These are phyloP conservation scores for Leptarthrus brevirostris DNA, from an alignment of 2,888 invertebrate genomes.

Conservation along the genomic window DNA sequence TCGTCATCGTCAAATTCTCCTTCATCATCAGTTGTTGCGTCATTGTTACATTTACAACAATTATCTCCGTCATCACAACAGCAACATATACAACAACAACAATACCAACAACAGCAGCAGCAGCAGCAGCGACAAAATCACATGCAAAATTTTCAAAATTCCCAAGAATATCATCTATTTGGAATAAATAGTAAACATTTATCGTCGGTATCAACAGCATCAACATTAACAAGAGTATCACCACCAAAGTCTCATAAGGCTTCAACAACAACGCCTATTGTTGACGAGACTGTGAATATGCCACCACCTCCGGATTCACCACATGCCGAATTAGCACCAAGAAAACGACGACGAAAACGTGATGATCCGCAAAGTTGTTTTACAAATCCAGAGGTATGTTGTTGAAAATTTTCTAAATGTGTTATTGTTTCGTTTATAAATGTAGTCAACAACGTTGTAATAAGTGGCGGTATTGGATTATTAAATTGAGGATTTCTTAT, in stretches of 20 bases:
- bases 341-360: constrained; percentile 74
- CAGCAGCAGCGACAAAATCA: constrained; percentile 27
- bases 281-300: constrained; percentile 58
- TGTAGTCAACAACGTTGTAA: not conserved
- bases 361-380: constrained; percentile 73
- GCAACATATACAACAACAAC: constrained; percentile 10
- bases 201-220: constrained; percentile 23
- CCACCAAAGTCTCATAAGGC: not conserved
- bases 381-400: constrained; percentile 65
- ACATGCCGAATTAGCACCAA: constrained; percentile 69
- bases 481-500: too few relatives aligned
- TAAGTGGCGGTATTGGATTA: too few relatives aligned
- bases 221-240: constrained; percentile 11
- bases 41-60: constrained; percentile 32
- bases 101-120: constrained; percentile 24
- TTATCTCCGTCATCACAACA: constrained; percentile 16
- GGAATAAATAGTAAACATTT: constrained; percentile 8
- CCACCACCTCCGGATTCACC: constrained; percentile 72
- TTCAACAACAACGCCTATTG: constrained; percentile 22
- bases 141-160: constrained; percentile 1
- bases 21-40: constrained; percentile 34
- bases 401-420: not conserved
- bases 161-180: constrained; percentile 37
- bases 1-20: constrained; percentile 24
- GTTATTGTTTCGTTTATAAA: not conserved